A percentile compares a stretch with the other conserved stretches of the same genome.
Conservation (phyloP, 1,140 invertebrate genomes). For the Cylas formicarius region DNA sequence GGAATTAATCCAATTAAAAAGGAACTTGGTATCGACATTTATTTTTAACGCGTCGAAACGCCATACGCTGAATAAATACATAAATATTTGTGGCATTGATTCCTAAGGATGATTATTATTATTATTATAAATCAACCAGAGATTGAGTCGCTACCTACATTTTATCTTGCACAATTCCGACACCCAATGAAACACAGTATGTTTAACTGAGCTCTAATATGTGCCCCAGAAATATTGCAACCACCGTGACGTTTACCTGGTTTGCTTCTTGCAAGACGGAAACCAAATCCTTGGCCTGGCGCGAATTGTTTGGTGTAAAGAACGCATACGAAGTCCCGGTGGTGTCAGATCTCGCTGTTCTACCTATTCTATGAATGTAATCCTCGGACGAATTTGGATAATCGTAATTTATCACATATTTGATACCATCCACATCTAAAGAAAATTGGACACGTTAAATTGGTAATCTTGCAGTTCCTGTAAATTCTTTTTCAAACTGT, state of each 20-base stretch:
- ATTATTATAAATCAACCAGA: conserved; percentile 25
- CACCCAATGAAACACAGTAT: conserved; percentile 4
- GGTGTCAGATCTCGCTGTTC: conserved; percentile 85
- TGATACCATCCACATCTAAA: conserved; percentile 97
- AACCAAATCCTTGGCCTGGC: conserved; percentile 87
- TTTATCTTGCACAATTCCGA: conserved; percentile 8
- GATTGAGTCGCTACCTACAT: not conserved
- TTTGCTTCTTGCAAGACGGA: conserved; percentile 89
- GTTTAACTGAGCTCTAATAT: conserved; percentile 8
- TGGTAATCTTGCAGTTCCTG: too few species aligned
- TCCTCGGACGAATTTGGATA: conserved; percentile 97
- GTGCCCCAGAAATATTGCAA: too few species aligned
- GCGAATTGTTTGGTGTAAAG: conserved; percentile 86
- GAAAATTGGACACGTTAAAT: conserved; percentile 6
- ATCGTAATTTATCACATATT: conserved; percentile 99
- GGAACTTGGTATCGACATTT: too few species aligned
- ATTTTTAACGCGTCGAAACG: too few species aligned
- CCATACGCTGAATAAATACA: conserved; percentile 13
- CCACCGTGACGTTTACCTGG: too few species aligned
- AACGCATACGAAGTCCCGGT: conserved; percentile 98
- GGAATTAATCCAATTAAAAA: too few species aligned
- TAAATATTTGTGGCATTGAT: not conserved
- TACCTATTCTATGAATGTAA: conserved; percentile 97
- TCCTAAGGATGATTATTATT: conserved; percentile 38
- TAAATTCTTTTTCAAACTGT: too few species aligned